Evolutionary conservation across 2,888 invertebrate genomes (phyloP), one percentile per base, ranked within the genome.

Genomic region (Frankliniella fusca): DNA sequence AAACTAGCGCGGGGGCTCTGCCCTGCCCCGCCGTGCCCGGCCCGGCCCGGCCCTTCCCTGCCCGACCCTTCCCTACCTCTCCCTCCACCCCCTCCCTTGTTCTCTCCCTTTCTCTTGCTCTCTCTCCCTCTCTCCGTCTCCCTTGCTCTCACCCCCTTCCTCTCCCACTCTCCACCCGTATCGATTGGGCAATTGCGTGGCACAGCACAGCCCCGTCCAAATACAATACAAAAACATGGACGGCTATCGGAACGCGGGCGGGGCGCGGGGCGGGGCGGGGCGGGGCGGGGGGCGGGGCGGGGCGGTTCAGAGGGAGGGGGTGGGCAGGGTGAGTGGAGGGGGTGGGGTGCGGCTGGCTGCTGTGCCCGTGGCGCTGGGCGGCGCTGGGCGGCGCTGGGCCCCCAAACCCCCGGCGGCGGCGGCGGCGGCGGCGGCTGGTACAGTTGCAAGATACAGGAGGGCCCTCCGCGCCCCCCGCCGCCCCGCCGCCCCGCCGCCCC

Each of bases 201-300:
- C 27, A 23, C 70, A 23, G 70, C 61, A 61, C 61, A 61, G 70
- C 70, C 70, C 70, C 70, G 70, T 76, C 70, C 70, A 76, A 76
- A 76, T 76, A 76, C 70, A 76, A 76, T 76, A 76, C 70, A 76
- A 76, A 76, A 76, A 76, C 70, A 76, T 76, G 70, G 70, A 76
- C 70, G 70, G 70, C 70, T 76, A 76, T 76, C 70, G 70, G 70
- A 76, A 23, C 70, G 70, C 70, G 70, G 70, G 11, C 23, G 27
- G 23, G 70, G 27, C 7, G 61, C 23, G 70, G n/a, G 70, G 70
- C 23, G 70, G 11, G 23, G 70, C n/a, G n/a, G 70, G 23, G 61
- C 20, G 20, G 61, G 61, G 61, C 61, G 61, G 61, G 20, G 61
- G 61, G 18, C n/a, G n/a, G 70, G 70, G 54, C 70, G 70, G 70